Evolutionary conservation across 2,888 invertebrate species (phyloP).

Genomic region (Pogonocherus hispidulus): DNA sequence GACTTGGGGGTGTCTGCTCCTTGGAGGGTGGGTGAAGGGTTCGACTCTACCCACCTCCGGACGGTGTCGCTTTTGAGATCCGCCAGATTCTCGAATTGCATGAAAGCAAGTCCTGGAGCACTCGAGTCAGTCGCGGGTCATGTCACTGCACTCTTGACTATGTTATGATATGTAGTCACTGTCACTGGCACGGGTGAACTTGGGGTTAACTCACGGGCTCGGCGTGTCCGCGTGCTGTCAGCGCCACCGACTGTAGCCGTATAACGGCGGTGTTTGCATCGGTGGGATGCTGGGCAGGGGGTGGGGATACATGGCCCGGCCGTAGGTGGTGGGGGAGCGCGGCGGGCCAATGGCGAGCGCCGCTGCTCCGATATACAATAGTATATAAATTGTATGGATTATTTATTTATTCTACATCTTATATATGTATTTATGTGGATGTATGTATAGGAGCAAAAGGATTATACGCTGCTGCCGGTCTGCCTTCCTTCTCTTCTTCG

Average conservation of each 20-base stretch:
- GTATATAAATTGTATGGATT: slow-evolving; percentile 71
- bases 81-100: slow-evolving; percentile 71
- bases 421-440: slow-evolving; percentile 69
- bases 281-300: slow-evolving; percentile 63
- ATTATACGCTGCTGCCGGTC: slow-evolving; percentile 57
- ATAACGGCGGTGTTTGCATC: slow-evolving; percentile 61
- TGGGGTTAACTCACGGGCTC: slow-evolving; percentile 28
- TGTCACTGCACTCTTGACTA: slow-evolving; percentile 44
- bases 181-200: slow-evolving; percentile 51
- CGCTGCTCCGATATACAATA: slow-evolving; percentile 67
- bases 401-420: slow-evolving; percentile 70
- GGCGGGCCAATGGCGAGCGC: slow-evolving; percentile 59
- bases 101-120: slow-evolving; percentile 1
- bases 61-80: slow-evolving; percentile 74
- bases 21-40: slow-evolving; percentile 71
- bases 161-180: slow-evolving; percentile 54
- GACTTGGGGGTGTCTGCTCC: slow-evolving; percentile 65
- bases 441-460: slow-evolving; percentile 65
- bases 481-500: slow-evolving; percentile 50
- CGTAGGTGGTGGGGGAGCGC: slow-evolving; percentile 57
- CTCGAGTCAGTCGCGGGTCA: slow-evolving; percentile 38
- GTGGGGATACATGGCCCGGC: slow-evolving; percentile 64
- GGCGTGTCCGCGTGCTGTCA: slow-evolving; percentile 56
- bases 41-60: slow-evolving; percentile 74
- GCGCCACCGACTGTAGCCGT: slow-evolving; percentile 66